These are phyloP conservation scores for Luperina testacea DNA, from an alignment of 2,888 invertebrate species.

Conservation along the genomic window DNA sequence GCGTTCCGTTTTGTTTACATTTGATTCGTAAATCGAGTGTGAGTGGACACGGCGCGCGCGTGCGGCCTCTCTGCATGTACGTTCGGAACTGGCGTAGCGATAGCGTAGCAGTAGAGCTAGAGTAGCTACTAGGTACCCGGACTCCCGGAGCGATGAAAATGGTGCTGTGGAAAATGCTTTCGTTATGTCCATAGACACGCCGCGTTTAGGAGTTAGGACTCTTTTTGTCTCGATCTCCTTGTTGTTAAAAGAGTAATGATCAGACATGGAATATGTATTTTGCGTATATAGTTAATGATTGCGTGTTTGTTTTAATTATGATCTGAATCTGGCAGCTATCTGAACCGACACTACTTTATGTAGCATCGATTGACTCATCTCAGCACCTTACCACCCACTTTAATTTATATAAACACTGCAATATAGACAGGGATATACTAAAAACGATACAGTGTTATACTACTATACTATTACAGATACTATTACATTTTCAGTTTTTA, in stretches of 20 bases:
- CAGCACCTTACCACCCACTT: constrained; percentile 5
- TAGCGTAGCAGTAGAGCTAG: no score
- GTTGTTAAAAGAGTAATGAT: constrained; percentile 26
- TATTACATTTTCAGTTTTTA: not conserved
- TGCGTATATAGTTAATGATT: constrained; percentile 28
- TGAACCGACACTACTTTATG: constrained; percentile 25
- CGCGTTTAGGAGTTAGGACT: constrained; percentile 20
- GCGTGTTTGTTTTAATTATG: constrained; percentile 34
- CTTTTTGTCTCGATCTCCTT: constrained; percentile 32
- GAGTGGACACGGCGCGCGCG: constrained; percentile 56
- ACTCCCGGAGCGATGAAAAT: constrained; percentile 74
- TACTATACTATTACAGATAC: no score
- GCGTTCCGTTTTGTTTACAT: constrained; percentile 78
- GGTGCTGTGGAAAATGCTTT: constrained; percentile 83
- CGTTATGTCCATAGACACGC: constrained; percentile 61
- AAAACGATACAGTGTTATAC: constrained; percentile 4
- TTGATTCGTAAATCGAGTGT: constrained; percentile 67
- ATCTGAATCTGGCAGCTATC: constrained; percentile 9
- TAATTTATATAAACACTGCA: constrained; percentile 44
- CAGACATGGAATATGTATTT: not conserved
- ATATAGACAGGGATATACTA: not conserved
- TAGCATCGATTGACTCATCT: constrained; percentile 38
- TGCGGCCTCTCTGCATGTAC: constrained; percentile 65
- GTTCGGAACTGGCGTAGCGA: constrained; percentile 72
- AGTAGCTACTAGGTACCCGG: constrained; percentile 4